These are phyloP conservation scores for Bombus pyrosoma DNA, from an alignment of 1,140 invertebrate species.

Conservation along the genomic window DNA sequence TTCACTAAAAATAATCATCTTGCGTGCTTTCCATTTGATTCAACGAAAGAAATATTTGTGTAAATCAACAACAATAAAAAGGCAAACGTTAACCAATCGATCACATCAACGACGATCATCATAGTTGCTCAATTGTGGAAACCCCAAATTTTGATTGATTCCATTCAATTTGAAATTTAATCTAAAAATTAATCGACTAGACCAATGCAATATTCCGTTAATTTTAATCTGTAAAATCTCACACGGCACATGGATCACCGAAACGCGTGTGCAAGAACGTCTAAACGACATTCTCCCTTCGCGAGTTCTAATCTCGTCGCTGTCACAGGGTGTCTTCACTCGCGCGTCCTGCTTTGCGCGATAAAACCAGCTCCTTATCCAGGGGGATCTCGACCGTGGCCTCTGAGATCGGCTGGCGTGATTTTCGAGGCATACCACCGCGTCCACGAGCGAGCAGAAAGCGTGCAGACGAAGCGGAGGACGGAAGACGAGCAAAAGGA, in stretches of 20 bases:
- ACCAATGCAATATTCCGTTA: neutral
- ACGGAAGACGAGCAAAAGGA: neutral
- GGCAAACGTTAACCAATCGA: neutral
- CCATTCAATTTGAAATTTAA: neutral
- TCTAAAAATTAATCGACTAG: neutral
- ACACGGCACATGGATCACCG: neutral
- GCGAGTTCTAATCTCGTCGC: conserved; percentile 19
- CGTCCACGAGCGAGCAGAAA: conserved; percentile 33
- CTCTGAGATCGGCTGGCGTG: conserved; percentile 63
- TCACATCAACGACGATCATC: neutral
- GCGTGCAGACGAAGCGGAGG: neutral
- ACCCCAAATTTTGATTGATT: too few relatives aligned
- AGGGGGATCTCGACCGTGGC: conserved; percentile 57
- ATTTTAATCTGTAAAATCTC: neutral
- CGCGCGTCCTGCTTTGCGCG: conserved; percentile 43
- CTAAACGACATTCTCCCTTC: neutral
- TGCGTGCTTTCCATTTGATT: too few relatives aligned
- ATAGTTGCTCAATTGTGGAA: neutral
- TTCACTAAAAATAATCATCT: neutral
- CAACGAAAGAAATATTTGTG: neutral
- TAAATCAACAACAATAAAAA: neutral
- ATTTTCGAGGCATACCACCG: conserved; percentile 61
- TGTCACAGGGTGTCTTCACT: conserved; percentile 25
- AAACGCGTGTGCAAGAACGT: conserved; percentile 1
- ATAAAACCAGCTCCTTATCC: conserved; percentile 67